Evolutionary conservation across 2,888 invertebrate species (phyloP).

Genomic region (Strigamia transsilvanica): DNA sequence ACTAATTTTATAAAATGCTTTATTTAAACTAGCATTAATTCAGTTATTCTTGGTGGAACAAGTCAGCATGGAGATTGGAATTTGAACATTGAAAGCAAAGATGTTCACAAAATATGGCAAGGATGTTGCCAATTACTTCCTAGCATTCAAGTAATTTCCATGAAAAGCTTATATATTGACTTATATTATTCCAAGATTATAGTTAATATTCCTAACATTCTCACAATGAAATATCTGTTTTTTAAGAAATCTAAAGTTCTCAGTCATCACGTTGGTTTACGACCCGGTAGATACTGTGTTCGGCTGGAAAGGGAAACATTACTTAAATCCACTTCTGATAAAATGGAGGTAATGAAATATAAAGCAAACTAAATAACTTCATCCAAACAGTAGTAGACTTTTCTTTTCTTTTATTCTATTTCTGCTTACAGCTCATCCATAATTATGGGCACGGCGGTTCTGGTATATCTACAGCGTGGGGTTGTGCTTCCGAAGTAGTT

Average conservation of each 20-base stretch:
- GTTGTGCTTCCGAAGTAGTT: too few species aligned
- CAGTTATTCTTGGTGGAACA: slow-evolving; percentile 79
- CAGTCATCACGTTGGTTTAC: slow-evolving; percentile 65
- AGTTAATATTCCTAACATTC: too few species aligned
- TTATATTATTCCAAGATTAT: too few species aligned
- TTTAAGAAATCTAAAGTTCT: too few species aligned
- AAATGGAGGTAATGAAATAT: slow-evolving; percentile 23
- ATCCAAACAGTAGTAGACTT: not conserved
- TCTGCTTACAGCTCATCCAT: too few species aligned
- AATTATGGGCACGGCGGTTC: too few species aligned
- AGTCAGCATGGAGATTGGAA: slow-evolving; percentile 74
- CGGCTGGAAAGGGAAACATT: slow-evolving; percentile 70
- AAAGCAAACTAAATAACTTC: not conserved
- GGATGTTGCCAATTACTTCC: slow-evolving; percentile 73
- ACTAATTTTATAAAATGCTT: too few species aligned
- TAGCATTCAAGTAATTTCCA: slow-evolving; percentile 68
- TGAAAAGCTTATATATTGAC: slow-evolving; percentile 62
- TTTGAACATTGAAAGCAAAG: slow-evolving; percentile 67
- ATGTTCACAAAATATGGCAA: slow-evolving; percentile 71
- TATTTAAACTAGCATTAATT: slow-evolving; percentile 62
- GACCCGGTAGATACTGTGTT: slow-evolving; percentile 74
- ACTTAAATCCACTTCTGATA: slow-evolving; percentile 57
- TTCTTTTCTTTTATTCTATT: too few species aligned
- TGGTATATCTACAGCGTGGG: too few species aligned
- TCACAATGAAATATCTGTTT: too few species aligned